phyloP scores from a whole-genome alignment of 2,797 vertebrate species.

The Telmatherina bonti region DNA sequence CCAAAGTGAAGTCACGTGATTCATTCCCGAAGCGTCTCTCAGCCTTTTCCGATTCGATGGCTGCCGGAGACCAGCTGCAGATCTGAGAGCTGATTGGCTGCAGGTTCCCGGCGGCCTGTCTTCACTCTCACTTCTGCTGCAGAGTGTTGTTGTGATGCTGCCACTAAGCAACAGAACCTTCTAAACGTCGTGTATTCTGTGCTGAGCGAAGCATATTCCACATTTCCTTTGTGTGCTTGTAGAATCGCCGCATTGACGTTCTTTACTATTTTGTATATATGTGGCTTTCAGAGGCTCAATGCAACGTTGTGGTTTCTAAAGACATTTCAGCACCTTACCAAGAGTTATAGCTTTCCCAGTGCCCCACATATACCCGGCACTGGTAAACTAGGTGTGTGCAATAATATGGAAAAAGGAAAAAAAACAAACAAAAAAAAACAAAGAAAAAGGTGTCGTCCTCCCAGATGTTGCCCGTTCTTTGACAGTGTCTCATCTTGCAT shows the following conservation, averaged over 20 bases:
- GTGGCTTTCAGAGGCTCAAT: conserved; percentile 71
- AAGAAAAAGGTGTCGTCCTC: conserved; percentile 55
- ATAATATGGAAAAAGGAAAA: conserved; percentile 67
- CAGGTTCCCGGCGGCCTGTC: conserved; percentile 24
- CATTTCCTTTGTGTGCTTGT: conserved; percentile 67
- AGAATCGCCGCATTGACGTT: conserved; percentile 56
- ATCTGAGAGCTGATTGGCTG: conserved; percentile 27
- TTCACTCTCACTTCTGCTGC: conserved; percentile 25
- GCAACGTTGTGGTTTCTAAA: conserved; percentile 69
- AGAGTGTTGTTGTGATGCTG: conserved; percentile 28
- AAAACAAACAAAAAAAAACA: background rate
- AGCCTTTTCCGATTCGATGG: conserved; percentile 16
- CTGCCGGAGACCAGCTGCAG: conserved; percentile 3
- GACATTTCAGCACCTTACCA: conserved; percentile 75
- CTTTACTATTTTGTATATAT: conserved; percentile 63
- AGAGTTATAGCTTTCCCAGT: conserved; percentile 71
- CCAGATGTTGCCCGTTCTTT: conserved; percentile 57
- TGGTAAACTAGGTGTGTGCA: conserved; percentile 80
- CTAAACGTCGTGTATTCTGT: conserved; percentile 37
- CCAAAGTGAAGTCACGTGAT: background rate
- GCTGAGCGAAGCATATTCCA: conserved; percentile 55
- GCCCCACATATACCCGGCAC: conserved; percentile 69
- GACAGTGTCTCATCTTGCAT: conserved; percentile 60
- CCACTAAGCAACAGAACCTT: conserved; percentile 24
- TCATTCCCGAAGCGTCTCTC: conserved; percentile 45